phyloP scores from a whole-genome alignment of 64 coral and sea anemone species.

The Stylophora pistillata region DNA sequence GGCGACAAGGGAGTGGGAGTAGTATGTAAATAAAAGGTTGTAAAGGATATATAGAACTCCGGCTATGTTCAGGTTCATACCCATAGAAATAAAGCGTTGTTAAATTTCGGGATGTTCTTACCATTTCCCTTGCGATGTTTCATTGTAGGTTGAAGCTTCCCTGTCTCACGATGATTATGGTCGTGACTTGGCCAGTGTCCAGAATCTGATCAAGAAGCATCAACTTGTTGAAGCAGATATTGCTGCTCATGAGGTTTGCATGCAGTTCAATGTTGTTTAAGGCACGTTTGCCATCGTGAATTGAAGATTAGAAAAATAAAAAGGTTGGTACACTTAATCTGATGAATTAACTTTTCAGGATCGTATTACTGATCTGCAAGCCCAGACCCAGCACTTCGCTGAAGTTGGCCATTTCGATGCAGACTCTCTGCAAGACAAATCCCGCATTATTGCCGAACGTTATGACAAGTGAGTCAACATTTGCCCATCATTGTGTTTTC shows the following conservation, averaged over 20 bases:
- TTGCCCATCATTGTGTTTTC: neutral
- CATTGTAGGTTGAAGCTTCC: conserved; percentile 75
- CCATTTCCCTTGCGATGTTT: neutral
- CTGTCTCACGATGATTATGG: conserved; percentile 97
- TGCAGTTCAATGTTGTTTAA: neutral
- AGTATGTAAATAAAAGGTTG: too few relatives aligned
- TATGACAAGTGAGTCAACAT: conserved; percentile 85
- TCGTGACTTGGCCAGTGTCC: conserved; percentile 92
- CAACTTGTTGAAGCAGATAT: conserved; percentile 96
- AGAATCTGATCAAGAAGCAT: conserved; percentile 98
- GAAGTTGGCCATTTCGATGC: conserved; percentile 96
- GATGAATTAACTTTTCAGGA: conserved; percentile 46
- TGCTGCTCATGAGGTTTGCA: conserved; percentile 85
- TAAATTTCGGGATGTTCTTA: too few relatives aligned
- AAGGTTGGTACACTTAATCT: neutral
- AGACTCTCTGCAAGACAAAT: conserved; percentile 88
- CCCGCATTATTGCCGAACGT: conserved; percentile 81
- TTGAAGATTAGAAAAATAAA: neutral
- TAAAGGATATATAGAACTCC: too few relatives aligned
- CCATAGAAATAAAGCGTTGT: too few relatives aligned
- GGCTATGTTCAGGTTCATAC: too few relatives aligned
- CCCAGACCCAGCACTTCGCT: conserved; percentile 96
- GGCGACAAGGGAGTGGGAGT: too few relatives aligned
- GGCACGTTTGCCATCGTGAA: too few relatives aligned
- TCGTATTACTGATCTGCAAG: conserved; percentile 86